Base-by-base conservation (phyloP, 2,888 invertebrate species). In the Pemphredon lugubris region DNA sequence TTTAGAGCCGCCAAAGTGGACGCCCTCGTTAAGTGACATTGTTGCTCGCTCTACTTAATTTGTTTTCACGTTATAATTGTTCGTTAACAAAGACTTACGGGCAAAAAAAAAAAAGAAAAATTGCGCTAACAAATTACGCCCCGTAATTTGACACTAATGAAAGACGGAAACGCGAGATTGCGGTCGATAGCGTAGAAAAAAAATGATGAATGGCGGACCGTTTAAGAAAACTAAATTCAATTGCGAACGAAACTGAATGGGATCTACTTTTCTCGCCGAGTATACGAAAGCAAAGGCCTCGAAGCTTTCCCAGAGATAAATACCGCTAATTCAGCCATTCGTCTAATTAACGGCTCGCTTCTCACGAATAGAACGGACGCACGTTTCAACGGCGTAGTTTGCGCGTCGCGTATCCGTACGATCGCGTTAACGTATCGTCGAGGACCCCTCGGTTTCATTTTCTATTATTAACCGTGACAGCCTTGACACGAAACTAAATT, bases 381-480 rank as follows among this genome's bases (percentile, higher is more conserved):
- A 26, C 26, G 21, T 54, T 64, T 66, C 45, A 53, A 55, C 44
- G 42, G 58, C 21, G 30, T 42, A 5, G 26, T 7, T 7, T 5
- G 37, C 34, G 32, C 26, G 53, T 40, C 26, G 14, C 53, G 39
- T 57, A n/a, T 13, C 1, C 16, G 26, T 16, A 32, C 5, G 16
- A 40, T 59, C 11, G 30, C 39, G 20, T 26, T 20, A 3, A 44
- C 1, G 6, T 14, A 14, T 42, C 44, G 3, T 2, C 44, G 11
- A 18, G 50, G 21, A 18, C 23, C 21, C 23, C 65, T 30, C 54
- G 7, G 0, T 18, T 20, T 21, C 42, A 26, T 65, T 70, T 47
- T 54, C 72, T 73, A 73, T 73, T 73, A 73, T 73, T 73, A 70
- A 39, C 45, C 2, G 16, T 32, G 7, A 34, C 34, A 64, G 70